A percentile compares a stretch with the other conserved stretches of the same genome.
phyloP scores from a whole-genome alignment of 1,140 invertebrate species.

The Musca vetustissima region DNA sequence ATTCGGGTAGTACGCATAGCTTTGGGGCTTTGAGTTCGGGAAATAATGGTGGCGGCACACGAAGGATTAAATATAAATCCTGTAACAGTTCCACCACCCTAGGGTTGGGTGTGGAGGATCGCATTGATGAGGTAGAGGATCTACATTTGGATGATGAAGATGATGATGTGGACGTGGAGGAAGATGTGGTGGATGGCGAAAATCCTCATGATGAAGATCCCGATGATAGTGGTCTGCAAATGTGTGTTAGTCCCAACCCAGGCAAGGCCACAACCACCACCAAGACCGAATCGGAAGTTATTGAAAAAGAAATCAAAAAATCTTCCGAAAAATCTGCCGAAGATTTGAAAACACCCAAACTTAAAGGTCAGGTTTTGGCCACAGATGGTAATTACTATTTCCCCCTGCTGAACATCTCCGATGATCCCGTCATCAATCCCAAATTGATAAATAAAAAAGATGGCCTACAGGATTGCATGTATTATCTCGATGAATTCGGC shows the following conservation, averaged over 20 bases:
- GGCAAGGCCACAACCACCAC: not conserved
- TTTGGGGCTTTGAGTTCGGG: conserved; percentile 11
- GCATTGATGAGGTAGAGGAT: conserved; percentile 48
- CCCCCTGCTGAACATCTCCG: conserved; percentile 48
- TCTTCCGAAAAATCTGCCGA: not conserved
- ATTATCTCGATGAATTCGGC: conserved; percentile 54
- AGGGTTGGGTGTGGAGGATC: conserved; percentile 49
- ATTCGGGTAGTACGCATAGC: conserved; percentile 9
- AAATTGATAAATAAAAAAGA: conserved; percentile 54
- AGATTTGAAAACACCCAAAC: not conserved
- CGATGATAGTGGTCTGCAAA: conserved; percentile 11
- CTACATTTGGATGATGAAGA: conserved; percentile 37
- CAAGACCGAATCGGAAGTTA: not conserved
- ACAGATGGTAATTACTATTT: conserved; percentile 50
- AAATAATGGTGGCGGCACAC: conserved; percentile 33
- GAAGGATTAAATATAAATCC: conserved; percentile 46
- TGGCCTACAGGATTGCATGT: conserved; percentile 53
- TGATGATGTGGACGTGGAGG: conserved; percentile 38
- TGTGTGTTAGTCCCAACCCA: not conserved
- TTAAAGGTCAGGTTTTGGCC: conserved; percentile 36
- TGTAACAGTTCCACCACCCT: conserved; percentile 45
- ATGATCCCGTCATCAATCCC: conserved; percentile 49
- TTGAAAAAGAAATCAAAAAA: conserved; percentile 9
- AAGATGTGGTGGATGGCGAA: conserved; percentile 27
- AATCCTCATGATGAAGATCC: conserved; percentile 1